Percentiles rank a stretch among this genome's conserved stretches.
Evolutionary conservation across 2,888 invertebrate species (phyloP).

Genomic region (Acronicta aceris): DNA sequence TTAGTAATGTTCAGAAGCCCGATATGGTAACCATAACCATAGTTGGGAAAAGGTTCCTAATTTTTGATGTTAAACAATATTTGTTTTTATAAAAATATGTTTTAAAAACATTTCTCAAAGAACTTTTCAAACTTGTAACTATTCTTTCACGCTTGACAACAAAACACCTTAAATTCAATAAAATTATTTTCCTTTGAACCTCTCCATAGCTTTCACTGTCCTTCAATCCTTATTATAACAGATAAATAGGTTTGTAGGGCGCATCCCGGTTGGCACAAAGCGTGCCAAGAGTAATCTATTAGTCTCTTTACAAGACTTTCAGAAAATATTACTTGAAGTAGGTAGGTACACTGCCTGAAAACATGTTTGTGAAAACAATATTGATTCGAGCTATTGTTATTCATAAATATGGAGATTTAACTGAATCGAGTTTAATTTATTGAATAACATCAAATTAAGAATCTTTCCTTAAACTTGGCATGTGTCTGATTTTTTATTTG

Average conservation of each 20-base stretch:
- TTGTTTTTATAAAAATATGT: no score
- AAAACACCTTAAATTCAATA: conserved; percentile 21
- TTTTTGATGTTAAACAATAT: no score
- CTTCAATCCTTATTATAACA: conserved; percentile 31
- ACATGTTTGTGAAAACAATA: conserved; percentile 77
- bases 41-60: no score
- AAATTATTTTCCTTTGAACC: conserved; percentile 29
- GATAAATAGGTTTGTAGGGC: conserved; percentile 56
- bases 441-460: conserved; percentile 9
- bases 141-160: neutral
- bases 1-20: no score
- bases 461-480: no score
- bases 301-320: conserved; percentile 42
- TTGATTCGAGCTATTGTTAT: conserved; percentile 68
- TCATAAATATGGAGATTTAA: conserved; percentile 58
- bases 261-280: conserved; percentile 42
- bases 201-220: conserved; percentile 41
- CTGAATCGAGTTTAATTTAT: conserved; percentile 47
- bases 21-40: no score
- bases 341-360: conserved; percentile 60
- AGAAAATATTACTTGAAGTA: conserved; percentile 61
- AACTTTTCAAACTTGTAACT: no score
- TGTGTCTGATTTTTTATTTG: no score
- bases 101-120: no score
- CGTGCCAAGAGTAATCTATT: conserved; percentile 68